These are phyloP conservation scores for Gobius niger DNA, from an alignment of 2,113 vertebrate species.

Conservation along the genomic window DNA sequence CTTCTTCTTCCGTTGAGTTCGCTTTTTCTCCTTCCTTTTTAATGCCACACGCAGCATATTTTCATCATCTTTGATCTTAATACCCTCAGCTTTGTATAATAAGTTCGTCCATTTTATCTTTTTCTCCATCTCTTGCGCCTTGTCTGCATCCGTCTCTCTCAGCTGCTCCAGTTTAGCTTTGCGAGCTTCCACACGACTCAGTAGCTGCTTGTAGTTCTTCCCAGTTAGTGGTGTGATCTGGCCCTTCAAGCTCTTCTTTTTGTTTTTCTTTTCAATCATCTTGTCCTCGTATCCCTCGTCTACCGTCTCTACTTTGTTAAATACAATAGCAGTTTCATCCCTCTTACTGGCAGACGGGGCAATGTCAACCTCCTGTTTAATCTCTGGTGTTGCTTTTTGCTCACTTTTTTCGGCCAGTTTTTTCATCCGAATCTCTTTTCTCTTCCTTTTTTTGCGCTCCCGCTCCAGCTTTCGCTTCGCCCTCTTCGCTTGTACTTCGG, in stretches of 20 bases:
- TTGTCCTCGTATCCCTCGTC: constrained; percentile 75
- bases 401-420: constrained; percentile 72
- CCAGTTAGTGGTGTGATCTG: constrained; percentile 87
- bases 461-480: constrained; percentile 85
- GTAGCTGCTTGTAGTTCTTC: constrained; percentile 92
- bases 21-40: constrained; percentile 86
- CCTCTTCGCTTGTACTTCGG: constrained; percentile 80
- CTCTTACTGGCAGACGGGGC: constrained; percentile 41
- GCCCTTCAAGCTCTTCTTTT: constrained; percentile 82
- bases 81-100: constrained; percentile 90
- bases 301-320: constrained; percentile 84
- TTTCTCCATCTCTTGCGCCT: constrained; percentile 81
- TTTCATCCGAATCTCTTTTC: constrained; percentile 83
- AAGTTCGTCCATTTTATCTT: constrained; percentile 90
- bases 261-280: constrained; percentile 77
- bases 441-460: constrained; percentile 90
- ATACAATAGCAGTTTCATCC: constrained; percentile 73
- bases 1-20: constrained; percentile 67
- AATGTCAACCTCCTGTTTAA: constrained; percentile 13
- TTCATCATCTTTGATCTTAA: constrained; percentile 88
- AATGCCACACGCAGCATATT: constrained; percentile 82
- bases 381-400: constrained; percentile 24
- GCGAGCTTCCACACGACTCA: constrained; percentile 82
- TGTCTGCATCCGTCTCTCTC: constrained; percentile 77
- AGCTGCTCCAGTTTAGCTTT: constrained; percentile 84